A percentile compares a stretch with the other conserved stretches of the same genome.
phyloP scores from a whole-genome alignment of 1,140 invertebrate species.

The Campoletis sonorensis region DNA sequence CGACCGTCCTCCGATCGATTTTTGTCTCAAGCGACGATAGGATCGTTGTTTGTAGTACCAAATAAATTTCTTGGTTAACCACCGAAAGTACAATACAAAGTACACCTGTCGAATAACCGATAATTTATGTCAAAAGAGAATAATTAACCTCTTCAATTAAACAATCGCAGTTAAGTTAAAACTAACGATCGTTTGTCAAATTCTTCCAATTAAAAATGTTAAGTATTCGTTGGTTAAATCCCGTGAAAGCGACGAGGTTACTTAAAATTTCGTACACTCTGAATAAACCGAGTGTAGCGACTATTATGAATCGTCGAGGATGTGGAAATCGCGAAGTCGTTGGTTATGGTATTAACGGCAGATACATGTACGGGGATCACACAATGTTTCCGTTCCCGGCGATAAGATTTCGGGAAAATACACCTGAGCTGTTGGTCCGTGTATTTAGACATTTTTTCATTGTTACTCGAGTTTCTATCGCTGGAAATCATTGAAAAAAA shows the following conservation, averaged over 20 bases:
- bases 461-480: background rate
- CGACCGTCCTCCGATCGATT: background rate
- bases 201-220: slow-evolving; percentile 5
- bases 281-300: slow-evolving; percentile 9
- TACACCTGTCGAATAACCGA: no score
- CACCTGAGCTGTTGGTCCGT: slow-evolving; percentile 75
- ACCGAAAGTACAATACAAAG: no score
- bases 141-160: no score
- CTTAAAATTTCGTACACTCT: background rate
- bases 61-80: no score
- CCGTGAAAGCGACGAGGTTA: background rate
- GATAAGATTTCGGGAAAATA: slow-evolving; percentile 80
- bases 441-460: background rate
- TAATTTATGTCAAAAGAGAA: no score
- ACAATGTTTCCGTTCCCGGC: slow-evolving; percentile 80
- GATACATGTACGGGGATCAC: slow-evolving; percentile 78
- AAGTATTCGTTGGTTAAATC: background rate
- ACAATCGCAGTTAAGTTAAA: background rate
- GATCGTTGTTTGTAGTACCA: no score
- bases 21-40: background rate
- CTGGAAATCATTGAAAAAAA: no score
- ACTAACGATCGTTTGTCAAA: background rate
- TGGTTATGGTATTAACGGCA: slow-evolving; percentile 80
- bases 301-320: slow-evolving; percentile 49
- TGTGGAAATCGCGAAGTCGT: slow-evolving; percentile 82